Conservation (phyloP, 2,113 vertebrate genomes). For the Brachypteracias leptosomus region DNA sequence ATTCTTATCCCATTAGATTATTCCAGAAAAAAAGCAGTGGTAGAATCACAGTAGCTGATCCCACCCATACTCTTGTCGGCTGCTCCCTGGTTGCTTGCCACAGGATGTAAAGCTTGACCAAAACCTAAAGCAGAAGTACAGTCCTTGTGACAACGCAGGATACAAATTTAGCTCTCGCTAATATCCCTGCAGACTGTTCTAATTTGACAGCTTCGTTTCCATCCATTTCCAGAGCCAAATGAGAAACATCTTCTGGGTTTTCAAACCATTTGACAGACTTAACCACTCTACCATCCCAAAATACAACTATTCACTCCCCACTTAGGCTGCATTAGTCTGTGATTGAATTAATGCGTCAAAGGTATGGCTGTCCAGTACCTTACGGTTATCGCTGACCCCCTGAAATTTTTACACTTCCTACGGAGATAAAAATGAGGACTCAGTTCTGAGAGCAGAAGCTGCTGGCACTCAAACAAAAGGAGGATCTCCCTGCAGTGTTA, state of each 20-base stretch:
- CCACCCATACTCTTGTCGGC: rapidly evolving
- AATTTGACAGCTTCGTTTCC: neutral
- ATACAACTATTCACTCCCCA: neutral
- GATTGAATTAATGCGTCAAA: neutral
- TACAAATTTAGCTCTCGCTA: neutral
- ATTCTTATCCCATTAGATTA: conserved; percentile 47
- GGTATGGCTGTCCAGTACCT: neutral
- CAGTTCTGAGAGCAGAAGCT: neutral
- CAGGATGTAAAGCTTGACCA: neutral
- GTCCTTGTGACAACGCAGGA: neutral
- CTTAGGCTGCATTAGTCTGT: neutral
- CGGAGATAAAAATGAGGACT: neutral
- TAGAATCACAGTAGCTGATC: neutral
- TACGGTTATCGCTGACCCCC: neutral
- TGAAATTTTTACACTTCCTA: neutral
- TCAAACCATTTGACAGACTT: neutral
- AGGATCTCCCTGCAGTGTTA: neutral
- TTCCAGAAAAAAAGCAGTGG: neutral
- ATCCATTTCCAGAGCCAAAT: neutral
- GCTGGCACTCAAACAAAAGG: neutral
- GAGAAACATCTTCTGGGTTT: neutral
- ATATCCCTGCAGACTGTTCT: neutral
- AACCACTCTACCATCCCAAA: neutral
- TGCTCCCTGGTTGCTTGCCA: neutral
- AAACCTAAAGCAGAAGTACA: neutral